Evolutionary conservation across 2,888 invertebrate genomes (phyloP), one percentile per base, ranked within the genome.

Genomic region (Dione vanillae): DNA sequence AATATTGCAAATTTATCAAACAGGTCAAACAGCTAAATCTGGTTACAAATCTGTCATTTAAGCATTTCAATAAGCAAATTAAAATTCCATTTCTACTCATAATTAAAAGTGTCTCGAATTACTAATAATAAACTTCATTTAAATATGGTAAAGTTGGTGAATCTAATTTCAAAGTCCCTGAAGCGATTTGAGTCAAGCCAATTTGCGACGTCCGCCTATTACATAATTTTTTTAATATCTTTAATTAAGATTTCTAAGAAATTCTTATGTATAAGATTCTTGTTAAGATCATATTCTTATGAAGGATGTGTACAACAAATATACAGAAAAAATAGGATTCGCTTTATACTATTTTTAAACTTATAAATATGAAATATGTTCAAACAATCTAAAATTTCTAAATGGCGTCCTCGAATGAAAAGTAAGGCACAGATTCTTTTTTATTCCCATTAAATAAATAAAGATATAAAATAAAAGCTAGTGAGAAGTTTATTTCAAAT

Each of bases 151-250:
- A 67, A 69, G 68, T 72, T 77, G 71, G 66, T 62, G 67, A 75
- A 77, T 77, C 75, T 76, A 77, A 78, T 78, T 79, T 76, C 73
- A 76, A 78, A 79, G 72, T 74, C 74, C 68, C 65, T 70, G 71
- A 69, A 76, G n/a, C n/a, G n/a, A n/a, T n/a, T n/a, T n/a, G n/a
- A n/a, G n/a, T n/a, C n/a, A n/a, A n/a, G n/a, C n/a, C n/a, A n/a
- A n/a, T n/a, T n/a, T n/a, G n/a, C n/a, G n/a, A n/a, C n/a, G n/a
- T n/a, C n/a, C n/a, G n/a, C n/a, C n/a, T n/a, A 72, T 75, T 75
- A 69, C 72, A 75, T 75, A 74, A 65, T 65, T 71, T 74, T 58
- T 67, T 61, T 61, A 41, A 72, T 52, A 41, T 67, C 43, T 20
- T 59, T 59, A 43, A 59, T 59, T 43, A 59, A 45, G 41, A 12